Evolutionary conservation across 2,113 vertebrate genomes (phyloP).

Genomic region (Dasyprocta punctata): DNA sequence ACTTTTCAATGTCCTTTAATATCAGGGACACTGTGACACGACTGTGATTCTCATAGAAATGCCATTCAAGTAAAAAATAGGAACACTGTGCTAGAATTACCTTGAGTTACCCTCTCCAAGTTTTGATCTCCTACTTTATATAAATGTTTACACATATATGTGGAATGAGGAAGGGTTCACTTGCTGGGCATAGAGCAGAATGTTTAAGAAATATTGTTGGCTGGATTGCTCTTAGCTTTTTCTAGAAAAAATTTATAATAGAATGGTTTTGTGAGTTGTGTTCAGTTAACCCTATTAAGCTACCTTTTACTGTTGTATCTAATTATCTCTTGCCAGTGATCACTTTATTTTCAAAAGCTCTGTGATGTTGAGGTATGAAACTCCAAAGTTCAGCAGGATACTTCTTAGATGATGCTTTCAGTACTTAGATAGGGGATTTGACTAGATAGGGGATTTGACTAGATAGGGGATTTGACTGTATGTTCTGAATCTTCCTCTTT

Average conservation of each 20-base stretch:
- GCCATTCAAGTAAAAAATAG: conserved; percentile 30
- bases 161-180: conserved; percentile 4
- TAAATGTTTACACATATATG: not conserved
- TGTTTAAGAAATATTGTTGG: not conserved
- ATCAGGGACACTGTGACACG: not conserved
- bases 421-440: conserved; percentile 50
- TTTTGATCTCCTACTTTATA: not conserved
- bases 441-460: conserved; percentile 46
- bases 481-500: conserved; percentile 55
- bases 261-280: not conserved
- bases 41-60: not conserved
- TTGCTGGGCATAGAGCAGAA: not conserved
- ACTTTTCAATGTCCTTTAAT: not conserved
- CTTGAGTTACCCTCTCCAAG: not conserved
- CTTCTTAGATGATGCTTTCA: not conserved
- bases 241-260: conserved; percentile 41
- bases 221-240: conserved; percentile 16
- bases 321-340: not conserved
- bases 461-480: conserved; percentile 44
- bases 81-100: not conserved
- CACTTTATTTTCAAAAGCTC: not conserved
- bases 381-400: not conserved
- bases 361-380: not conserved
- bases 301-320: not conserved
- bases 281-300: not conserved